Evolutionary conservation across 1,140 invertebrate species (phyloP), one percentile per base, ranked within the genome.

Genomic region (Antheraea pernyi): DNA sequence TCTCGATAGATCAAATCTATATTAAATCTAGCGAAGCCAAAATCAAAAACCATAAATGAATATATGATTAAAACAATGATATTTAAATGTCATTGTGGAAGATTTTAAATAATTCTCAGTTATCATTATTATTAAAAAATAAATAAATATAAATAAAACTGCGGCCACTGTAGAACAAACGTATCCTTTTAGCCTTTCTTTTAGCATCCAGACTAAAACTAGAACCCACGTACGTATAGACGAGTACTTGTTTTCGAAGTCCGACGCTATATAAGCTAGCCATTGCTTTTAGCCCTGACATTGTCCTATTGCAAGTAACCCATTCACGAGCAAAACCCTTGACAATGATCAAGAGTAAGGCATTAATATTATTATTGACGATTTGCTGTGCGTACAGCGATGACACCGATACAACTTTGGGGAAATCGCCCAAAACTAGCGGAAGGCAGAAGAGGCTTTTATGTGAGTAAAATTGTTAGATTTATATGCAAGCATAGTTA

Each of bases 241-340:
- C 77, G 65, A 72, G 74, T 84, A 88, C 80, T 82, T 81, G 83
- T 84, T 83, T 81, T 76, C 73, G 68, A 73, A 62, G 73, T 76
- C 75, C 78, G 78, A 74, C 69, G 68, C 76, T 91, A 91, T 90
- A 91, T 85, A 91, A 90, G 88, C 86, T 91, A 90, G 85, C 76
- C 70, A 75, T 74, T 78, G 74, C 68, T 73, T 72, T 75, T 81
- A 87, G 75, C 84, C 88, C 89, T 90, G 89, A 91, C 89, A 91
- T 91, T 91, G 86, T 77, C 79, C 83, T 53, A 53, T 13, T 16
- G 46, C 16, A 53, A 73, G 69, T 66, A 68, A 74, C 61, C 58
- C 70, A 71, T 72, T 68, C 73, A 80, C 30, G 68, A 76, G 73
- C 65, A 68, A 81, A 85, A 70, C 48, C 53, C 53, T 67, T 59